phyloP scores from a whole-genome alignment of 1,140 invertebrate genomes.

The Thaumetopoea pityocampa region DNA sequence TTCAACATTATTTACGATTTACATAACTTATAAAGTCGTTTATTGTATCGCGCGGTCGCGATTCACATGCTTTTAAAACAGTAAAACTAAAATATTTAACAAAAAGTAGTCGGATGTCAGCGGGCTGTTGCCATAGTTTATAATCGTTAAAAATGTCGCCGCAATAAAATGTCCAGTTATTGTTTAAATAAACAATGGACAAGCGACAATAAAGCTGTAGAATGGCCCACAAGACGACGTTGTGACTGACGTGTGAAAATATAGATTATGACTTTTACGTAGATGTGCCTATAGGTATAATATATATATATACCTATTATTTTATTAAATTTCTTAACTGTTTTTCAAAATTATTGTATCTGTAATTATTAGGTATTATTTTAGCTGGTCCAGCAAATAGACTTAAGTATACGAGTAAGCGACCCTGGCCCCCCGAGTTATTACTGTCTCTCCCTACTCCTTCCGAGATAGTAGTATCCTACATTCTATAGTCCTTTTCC shows the following conservation, averaged over 20 bases:
- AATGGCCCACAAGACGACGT: conserved; percentile 47
- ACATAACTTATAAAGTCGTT: conserved; percentile 30
- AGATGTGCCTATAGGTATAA: conserved; percentile 6
- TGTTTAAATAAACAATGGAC: conserved; percentile 68
- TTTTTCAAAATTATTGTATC: too few relatives aligned
- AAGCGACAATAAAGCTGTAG: conserved; percentile 47
- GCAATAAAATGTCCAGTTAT: conserved; percentile 59
- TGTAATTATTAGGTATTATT: too few relatives aligned
- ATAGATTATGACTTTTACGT: conserved; percentile 29
- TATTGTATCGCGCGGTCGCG: conserved; percentile 26
- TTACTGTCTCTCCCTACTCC: too few relatives aligned
- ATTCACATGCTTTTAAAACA: conserved; percentile 25
- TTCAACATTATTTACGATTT: conserved; percentile 27
- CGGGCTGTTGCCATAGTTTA: conserved; percentile 33
- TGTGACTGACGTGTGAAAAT: conserved; percentile 43
- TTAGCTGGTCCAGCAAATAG: too few relatives aligned
- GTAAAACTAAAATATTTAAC: conserved; percentile 28
- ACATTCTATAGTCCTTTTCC: too few relatives aligned
- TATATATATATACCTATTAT: too few relatives aligned
- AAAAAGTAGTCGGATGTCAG: conserved; percentile 13
- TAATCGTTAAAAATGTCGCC: conserved; percentile 61
- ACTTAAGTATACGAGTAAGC: too few relatives aligned
- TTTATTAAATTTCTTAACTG: too few relatives aligned
- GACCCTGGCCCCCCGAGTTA: too few relatives aligned
- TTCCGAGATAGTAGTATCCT: too few relatives aligned